These are phyloP conservation scores for Rhizomys pruinosus DNA, from an alignment of 2,113 vertebrate species.

Conservation along the genomic window DNA sequence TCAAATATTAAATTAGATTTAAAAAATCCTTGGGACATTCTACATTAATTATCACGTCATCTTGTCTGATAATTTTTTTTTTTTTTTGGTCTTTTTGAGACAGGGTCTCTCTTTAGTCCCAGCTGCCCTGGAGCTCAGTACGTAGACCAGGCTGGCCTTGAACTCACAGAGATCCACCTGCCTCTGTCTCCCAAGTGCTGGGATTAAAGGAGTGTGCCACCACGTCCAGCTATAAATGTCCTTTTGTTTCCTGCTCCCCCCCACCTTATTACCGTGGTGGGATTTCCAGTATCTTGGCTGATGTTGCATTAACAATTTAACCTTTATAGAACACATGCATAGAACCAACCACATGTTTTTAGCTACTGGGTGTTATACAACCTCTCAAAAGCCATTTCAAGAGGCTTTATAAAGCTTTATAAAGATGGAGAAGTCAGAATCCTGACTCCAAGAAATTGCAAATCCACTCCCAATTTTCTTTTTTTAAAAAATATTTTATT, in stretches of 20 bases:
- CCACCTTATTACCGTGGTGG: neutral
- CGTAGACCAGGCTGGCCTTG: no score
- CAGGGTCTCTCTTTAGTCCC: no score
- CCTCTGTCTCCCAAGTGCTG: no score
- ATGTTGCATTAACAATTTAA: neutral
- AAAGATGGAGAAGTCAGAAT: neutral
- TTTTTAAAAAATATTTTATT: no score
- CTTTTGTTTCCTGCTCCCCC: neutral
- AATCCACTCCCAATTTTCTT: neutral
- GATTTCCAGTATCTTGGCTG: neutral
- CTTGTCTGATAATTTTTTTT: no score
- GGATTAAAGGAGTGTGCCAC: no score
- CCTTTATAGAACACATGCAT: neutral
- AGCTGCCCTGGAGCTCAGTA: no score
- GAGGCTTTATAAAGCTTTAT: no score
- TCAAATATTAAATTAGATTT: neutral
- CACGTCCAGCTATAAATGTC: neutral
- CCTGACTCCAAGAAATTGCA: neutral
- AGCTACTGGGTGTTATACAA: neutral
- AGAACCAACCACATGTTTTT: neutral
- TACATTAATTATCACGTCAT: neutral
- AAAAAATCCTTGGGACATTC: neutral
- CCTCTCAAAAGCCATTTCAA: neutral
- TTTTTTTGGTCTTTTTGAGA: no score
- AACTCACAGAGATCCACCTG: no score